A percentile compares a stretch with the other conserved stretches of the same genome.
These are phyloP conservation scores for Cyclina sinensis DNA, from an alignment of 1,140 invertebrate genomes.

Conservation along the genomic window DNA sequence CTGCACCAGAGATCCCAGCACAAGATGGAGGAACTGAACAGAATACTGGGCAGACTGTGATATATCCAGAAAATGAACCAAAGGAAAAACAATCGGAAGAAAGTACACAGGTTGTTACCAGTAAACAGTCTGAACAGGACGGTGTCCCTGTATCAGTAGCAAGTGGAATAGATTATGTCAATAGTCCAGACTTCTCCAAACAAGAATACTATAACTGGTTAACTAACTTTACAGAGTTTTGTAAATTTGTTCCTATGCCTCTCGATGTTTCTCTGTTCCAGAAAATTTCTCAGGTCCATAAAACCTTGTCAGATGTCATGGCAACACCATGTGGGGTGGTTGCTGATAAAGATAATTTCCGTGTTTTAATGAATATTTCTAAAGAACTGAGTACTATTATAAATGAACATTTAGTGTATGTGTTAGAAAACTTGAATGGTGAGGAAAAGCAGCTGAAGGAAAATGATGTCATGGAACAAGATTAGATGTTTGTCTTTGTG, in stretches of 20 bases:
- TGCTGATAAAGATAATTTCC: slow-evolving; percentile 83
- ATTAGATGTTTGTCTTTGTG: too few relatives aligned
- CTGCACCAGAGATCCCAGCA: slow-evolving; percentile 16
- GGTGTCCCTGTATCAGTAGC: background rate
- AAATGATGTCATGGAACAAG: background rate
- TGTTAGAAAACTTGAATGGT: slow-evolving; percentile 78
- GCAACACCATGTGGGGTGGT: slow-evolving; percentile 83
- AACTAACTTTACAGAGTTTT: slow-evolving; percentile 82
- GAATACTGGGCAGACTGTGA: background rate
- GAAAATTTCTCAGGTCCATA: slow-evolving; percentile 85
- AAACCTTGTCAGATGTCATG: slow-evolving; percentile 84
- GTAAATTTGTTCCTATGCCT: slow-evolving; percentile 82
- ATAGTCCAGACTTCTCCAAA: slow-evolving; percentile 82
- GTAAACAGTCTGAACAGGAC: background rate
- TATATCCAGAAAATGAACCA: slow-evolving; percentile 13
- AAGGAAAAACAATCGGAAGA: background rate
- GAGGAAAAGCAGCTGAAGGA: background rate
- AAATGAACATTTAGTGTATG: slow-evolving; percentile 81
- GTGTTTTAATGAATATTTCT: slow-evolving; percentile 84
- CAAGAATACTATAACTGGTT: slow-evolving; percentile 86
- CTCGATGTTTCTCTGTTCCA: slow-evolving; percentile 82
- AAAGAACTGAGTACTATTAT: slow-evolving; percentile 82
- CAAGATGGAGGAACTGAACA: background rate
- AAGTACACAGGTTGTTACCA: background rate
- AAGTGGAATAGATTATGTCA: slow-evolving; percentile 74